These are phyloP conservation scores for Creontiades dilutus DNA, from an alignment of 2,888 invertebrate species.

Conservation along the genomic window DNA sequence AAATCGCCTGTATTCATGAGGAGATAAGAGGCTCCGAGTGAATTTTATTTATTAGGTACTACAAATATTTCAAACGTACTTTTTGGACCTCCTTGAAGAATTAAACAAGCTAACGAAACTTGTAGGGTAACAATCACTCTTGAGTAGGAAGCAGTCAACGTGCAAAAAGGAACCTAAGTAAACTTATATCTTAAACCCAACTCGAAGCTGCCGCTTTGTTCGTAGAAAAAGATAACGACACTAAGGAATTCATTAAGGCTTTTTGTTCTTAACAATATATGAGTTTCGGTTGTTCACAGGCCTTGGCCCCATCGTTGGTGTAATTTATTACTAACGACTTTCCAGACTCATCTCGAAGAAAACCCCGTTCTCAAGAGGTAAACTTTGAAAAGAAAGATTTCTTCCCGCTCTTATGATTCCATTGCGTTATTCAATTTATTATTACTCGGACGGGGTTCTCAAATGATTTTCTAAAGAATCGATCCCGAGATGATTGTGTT, in stretches of 20 bases:
- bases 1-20: no score
- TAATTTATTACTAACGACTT: conserved; percentile 20
- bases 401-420: background rate
- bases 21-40: no score
- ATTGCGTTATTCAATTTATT: background rate
- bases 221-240: background rate
- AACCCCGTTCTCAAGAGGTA: conserved; percentile 6
- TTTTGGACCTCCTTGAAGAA: no score
- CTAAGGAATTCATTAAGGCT: background rate
- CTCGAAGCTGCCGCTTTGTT: background rate
- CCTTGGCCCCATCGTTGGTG: background rate
- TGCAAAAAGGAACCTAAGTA: background rate
- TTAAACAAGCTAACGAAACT: no score
- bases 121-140: no score
- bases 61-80: no score
- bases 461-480: conserved; percentile 10
- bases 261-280: background rate
- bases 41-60: no score
- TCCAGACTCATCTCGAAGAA: conserved; percentile 9
- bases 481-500: background rate
- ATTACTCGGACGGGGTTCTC: background rate
- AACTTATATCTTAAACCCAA: background rate
- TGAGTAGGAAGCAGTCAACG: no score
- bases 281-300: conserved; percentile 12
- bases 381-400: background rate